phyloP scores from a whole-genome alignment of 1,140 invertebrate species.

The Zaprionus capensis region DNA sequence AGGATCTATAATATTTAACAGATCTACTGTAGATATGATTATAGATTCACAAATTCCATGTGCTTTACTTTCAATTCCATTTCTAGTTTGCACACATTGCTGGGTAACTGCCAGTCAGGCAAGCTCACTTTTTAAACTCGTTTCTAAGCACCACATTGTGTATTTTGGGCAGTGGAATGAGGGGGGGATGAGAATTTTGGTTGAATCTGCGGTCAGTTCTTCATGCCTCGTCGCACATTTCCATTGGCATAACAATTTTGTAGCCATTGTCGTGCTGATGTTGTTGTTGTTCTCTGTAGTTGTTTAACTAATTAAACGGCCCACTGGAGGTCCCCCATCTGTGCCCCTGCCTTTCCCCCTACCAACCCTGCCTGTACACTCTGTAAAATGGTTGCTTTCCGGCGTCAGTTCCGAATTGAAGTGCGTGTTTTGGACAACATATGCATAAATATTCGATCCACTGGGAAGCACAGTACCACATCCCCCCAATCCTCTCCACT shows the following conservation, averaged over 20 bases:
- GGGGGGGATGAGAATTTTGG: neutral
- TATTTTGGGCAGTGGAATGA: neutral
- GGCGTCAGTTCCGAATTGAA: conserved; percentile 55
- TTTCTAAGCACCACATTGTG: conserved; percentile 24
- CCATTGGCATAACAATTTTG: conserved; percentile 76
- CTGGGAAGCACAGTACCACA: neutral
- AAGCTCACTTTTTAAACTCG: neutral
- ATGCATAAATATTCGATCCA: conserved; percentile 52
- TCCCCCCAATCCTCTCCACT: neutral
- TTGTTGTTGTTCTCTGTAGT: conserved; percentile 43
- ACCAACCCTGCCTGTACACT: conserved; percentile 1
- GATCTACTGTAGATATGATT: too few relatives aligned
- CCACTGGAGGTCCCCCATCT: conserved; percentile 18
- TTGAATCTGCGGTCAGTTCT: conserved; percentile 46
- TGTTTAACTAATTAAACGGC: conserved; percentile 76
- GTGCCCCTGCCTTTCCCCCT: neutral
- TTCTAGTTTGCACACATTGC: neutral
- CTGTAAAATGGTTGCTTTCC: conserved; percentile 65
- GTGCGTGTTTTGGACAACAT: conserved; percentile 61
- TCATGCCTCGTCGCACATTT: conserved; percentile 71
- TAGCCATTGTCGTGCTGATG: conserved; percentile 29
- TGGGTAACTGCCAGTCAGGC: neutral
- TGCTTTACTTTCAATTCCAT: neutral
- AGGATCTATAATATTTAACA: too few relatives aligned
- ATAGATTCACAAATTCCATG: too few relatives aligned